These are phyloP conservation scores for Drosophila biarmipes DNA, from an alignment of 1,140 invertebrate species.

Conservation along the genomic window DNA sequence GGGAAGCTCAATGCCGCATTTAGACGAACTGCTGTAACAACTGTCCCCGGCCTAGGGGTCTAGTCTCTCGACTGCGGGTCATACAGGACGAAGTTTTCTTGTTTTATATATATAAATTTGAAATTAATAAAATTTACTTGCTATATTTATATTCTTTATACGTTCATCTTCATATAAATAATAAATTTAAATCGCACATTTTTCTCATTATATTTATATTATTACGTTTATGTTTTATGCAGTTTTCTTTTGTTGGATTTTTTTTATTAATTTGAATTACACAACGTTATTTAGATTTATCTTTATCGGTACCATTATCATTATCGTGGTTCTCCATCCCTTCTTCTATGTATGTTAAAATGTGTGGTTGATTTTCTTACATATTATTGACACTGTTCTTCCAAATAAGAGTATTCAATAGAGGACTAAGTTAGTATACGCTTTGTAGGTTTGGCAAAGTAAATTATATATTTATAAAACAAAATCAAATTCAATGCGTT, in stretches of 20 bases:
- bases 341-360: constrained; percentile 70
- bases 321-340: constrained; percentile 45
- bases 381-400: constrained; percentile 78
- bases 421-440: constrained; percentile 78
- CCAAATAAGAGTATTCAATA: constrained; percentile 77
- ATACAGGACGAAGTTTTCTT: too few species aligned
- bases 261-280: constrained; percentile 78
- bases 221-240: constrained; percentile 47
- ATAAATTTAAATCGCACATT: constrained; percentile 79
- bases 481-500: constrained; percentile 65
- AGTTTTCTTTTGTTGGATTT: constrained; percentile 44
- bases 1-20: too few species aligned
- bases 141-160: constrained; percentile 80
- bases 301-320: constrained; percentile 58
- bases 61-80: too few species aligned
- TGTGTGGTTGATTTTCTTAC: constrained; percentile 62
- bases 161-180: constrained; percentile 80
- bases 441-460: constrained; percentile 69
- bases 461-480: constrained; percentile 75
- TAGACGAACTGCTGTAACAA: too few species aligned
- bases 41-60: too few species aligned
- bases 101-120: constrained; percentile 80
- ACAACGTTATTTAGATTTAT: constrained; percentile 77
- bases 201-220: constrained; percentile 59
- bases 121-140: constrained; percentile 82